Conservation (phyloP, 2,888 invertebrate genomes). For the Ligdia adustata region DNA sequence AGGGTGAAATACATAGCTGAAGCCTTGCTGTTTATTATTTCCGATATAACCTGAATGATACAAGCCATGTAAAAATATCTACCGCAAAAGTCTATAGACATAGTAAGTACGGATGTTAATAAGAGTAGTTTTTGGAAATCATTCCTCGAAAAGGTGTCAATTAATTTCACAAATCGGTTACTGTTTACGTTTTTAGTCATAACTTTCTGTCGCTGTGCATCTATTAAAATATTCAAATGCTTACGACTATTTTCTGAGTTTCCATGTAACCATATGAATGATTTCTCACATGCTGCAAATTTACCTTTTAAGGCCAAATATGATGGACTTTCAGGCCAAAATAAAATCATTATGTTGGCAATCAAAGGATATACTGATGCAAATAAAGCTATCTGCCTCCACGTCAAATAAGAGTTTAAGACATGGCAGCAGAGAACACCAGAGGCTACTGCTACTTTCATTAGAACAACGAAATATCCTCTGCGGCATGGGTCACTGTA, state of each 20-base stretch:
- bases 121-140: conserved; percentile 47
- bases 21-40: conserved; percentile 42
- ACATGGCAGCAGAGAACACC: conserved; percentile 50
- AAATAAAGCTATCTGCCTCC: conserved; percentile 48
- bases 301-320: conserved; percentile 49
- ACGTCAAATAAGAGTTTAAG: conserved; percentile 41
- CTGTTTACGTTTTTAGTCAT: background rate
- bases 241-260: conserved; percentile 33
- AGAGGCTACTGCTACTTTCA: conserved; percentile 38
- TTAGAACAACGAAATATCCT: conserved; percentile 48
- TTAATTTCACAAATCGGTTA: conserved; percentile 6
- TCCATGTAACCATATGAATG: conserved; percentile 49
- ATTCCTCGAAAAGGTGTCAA: conserved; percentile 35
- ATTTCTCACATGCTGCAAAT: conserved; percentile 46
- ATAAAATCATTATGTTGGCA: conserved; percentile 37
- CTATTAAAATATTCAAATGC: conserved; percentile 45
- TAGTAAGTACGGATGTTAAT: conserved; percentile 40
- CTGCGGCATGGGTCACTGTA: conserved; percentile 47
- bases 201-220: conserved; percentile 34
- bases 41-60: conserved; percentile 46
- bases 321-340: conserved; percentile 58
- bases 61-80: conserved; percentile 49
- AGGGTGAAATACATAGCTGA: conserved; percentile 47
- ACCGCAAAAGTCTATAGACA: conserved; percentile 48
- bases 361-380: conserved; percentile 29